Percentiles rank a stretch among this genome's conserved stretches.
Conservation (phyloP, 2,797 vertebrate species). For the Acanthurus lineatus region DNA sequence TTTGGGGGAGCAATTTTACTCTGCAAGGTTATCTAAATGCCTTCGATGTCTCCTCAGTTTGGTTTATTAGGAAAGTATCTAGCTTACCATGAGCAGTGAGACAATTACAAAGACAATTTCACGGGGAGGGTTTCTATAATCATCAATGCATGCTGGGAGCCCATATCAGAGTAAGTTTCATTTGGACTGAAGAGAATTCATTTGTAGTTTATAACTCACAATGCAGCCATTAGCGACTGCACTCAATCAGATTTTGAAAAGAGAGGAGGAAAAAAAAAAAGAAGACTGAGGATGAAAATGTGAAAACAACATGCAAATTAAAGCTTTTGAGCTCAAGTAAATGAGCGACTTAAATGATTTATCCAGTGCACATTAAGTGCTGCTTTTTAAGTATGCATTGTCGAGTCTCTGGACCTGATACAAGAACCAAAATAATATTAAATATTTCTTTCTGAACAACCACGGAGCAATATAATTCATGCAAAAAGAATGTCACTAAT, state of each 20-base stretch:
- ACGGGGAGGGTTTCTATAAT: constrained; percentile 82
- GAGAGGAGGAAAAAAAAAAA: constrained; percentile 10
- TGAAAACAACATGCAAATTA: constrained; percentile 77
- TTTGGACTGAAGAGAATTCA: constrained; percentile 81
- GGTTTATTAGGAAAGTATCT: constrained; percentile 78
- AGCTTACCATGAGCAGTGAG: constrained; percentile 74
- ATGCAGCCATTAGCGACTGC: constrained; percentile 75
- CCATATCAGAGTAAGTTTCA: constrained; percentile 80
- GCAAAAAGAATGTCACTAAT: constrained; percentile 48
- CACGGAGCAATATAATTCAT: constrained; percentile 22
- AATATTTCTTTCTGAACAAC: constrained; percentile 31
- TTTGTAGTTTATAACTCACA: constrained; percentile 83
- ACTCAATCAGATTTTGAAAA: constrained; percentile 75
- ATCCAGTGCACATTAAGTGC: constrained; percentile 62
- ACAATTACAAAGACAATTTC: constrained; percentile 86
- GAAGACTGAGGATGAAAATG: constrained; percentile 57
- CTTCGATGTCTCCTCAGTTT: constrained; percentile 68
- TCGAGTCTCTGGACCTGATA: constrained; percentile 50
- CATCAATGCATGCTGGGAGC: constrained; percentile 83
- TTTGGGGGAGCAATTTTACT: constrained; percentile 62
- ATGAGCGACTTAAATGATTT: constrained; percentile 75
- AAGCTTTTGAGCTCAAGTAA: constrained; percentile 73
- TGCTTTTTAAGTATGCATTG: constrained; percentile 61
- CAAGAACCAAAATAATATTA: constrained; percentile 45
- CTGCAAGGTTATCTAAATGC: constrained; percentile 70